Evolutionary conservation across 2,113 vertebrate species (phyloP).

Genomic region (Azemiops feae): DNA sequence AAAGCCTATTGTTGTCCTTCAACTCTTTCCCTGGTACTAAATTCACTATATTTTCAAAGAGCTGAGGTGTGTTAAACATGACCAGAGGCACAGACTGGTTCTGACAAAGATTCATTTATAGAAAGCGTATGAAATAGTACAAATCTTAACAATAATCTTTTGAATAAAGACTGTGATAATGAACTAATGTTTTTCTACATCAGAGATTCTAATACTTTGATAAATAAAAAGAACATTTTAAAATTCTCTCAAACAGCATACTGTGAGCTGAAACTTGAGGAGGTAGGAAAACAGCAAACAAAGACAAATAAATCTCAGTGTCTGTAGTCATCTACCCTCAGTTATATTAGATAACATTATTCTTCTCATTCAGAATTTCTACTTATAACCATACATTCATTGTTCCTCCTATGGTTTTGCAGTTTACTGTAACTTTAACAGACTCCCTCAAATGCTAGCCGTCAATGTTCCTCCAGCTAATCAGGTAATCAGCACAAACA

Average conservation of each 20-base stretch:
- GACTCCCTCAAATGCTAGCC: not conserved
- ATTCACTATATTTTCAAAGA: not conserved
- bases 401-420: not conserved
- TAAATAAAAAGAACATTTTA: not conserved
- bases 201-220: not conserved
- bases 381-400: not conserved
- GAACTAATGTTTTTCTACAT: conserved; percentile 11
- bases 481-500: not conserved
- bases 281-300: not conserved
- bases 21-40: not conserved
- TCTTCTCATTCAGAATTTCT: not conserved
- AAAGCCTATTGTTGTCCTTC: not conserved
- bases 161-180: not conserved
- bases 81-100: not conserved
- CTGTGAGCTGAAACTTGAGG: not conserved
- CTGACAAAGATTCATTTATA: not conserved
- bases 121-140: not conserved
- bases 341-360: not conserved
- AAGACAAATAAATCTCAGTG: not conserved
- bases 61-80: not conserved
- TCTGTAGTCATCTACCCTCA: not conserved
- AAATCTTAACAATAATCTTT: not conserved
- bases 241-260: conserved; percentile 12
- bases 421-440: not conserved
- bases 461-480: not conserved